phyloP scores from a whole-genome alignment of 2,888 invertebrate genomes.

The Steinernema hermaphroditum region DNA sequence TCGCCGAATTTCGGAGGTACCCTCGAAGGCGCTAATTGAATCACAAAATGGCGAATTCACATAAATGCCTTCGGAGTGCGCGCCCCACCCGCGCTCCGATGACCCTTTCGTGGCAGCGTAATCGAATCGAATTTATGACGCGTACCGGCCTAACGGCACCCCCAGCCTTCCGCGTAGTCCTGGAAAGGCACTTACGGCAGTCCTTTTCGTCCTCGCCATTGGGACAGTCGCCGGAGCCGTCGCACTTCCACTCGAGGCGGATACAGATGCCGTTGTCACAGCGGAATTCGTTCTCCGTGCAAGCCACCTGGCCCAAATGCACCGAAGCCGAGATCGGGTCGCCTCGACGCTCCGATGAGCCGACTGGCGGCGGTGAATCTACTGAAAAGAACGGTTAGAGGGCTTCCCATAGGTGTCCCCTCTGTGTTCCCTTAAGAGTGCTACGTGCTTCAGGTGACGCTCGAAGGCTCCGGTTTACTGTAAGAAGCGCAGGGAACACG shows the following conservation, averaged over 20 bases:
- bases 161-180: too few species aligned
- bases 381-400: background rate
- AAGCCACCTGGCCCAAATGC: constrained; percentile 44
- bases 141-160: background rate
- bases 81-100: background rate
- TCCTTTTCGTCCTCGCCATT: constrained; percentile 65
- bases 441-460: background rate
- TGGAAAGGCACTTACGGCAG: constrained; percentile 58
- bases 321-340: constrained; percentile 1
- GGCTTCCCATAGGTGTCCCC: background rate
- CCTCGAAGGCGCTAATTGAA: background rate
- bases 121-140: constrained; percentile 24
- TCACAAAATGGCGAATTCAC: background rate
- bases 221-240: constrained; percentile 74
- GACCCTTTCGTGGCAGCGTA: background rate
- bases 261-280: constrained; percentile 81
- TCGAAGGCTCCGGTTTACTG: constrained; percentile 8
- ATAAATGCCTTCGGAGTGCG: background rate
- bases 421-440: background rate
- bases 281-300: constrained; percentile 66
- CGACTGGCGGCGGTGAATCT: constrained; percentile 4
- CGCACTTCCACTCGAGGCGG: constrained; percentile 70
- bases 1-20: background rate
- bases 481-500: background rate
- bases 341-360: background rate